These are phyloP conservation scores for Ormia ochracea DNA, from an alignment of 2,888 invertebrate genomes.

Conservation along the genomic window DNA sequence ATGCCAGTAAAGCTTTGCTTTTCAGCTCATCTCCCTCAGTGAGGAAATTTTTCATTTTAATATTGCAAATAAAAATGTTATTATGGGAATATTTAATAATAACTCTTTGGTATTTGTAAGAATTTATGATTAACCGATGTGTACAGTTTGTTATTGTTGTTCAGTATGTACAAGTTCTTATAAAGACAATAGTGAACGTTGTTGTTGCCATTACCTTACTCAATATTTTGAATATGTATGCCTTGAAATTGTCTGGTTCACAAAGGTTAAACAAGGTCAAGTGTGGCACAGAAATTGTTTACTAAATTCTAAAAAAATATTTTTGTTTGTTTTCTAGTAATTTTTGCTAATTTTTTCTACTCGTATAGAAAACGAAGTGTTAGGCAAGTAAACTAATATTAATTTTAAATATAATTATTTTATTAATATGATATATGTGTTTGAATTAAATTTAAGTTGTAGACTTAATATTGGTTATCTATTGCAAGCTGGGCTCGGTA, in stretches of 20 bases:
- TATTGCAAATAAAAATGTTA: neutral
- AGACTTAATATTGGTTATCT: no score
- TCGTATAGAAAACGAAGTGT: no score
- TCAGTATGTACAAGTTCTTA: neutral
- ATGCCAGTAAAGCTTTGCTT: conserved; percentile 3
- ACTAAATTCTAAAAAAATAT: no score
- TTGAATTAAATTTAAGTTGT: no score
- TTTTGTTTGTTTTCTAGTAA: neutral
- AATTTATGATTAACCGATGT: conserved; percentile 15
- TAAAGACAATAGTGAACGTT: neutral
- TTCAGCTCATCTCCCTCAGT: neutral
- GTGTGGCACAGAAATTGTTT: neutral
- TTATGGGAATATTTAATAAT: neutral
- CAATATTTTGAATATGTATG: neutral
- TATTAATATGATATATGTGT: no score
- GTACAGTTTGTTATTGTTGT: neutral
- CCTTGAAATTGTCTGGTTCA: neutral
- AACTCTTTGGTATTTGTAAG: neutral
- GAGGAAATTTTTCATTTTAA: neutral
- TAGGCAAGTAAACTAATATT: no score
- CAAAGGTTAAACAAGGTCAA: neutral
- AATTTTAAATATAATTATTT: no score
- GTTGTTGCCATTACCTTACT: neutral
- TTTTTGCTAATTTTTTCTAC: neutral
- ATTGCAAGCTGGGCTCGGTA: no score